Base-by-base conservation (phyloP, 2,888 invertebrate species). In the Torymus tubicola region DNA sequence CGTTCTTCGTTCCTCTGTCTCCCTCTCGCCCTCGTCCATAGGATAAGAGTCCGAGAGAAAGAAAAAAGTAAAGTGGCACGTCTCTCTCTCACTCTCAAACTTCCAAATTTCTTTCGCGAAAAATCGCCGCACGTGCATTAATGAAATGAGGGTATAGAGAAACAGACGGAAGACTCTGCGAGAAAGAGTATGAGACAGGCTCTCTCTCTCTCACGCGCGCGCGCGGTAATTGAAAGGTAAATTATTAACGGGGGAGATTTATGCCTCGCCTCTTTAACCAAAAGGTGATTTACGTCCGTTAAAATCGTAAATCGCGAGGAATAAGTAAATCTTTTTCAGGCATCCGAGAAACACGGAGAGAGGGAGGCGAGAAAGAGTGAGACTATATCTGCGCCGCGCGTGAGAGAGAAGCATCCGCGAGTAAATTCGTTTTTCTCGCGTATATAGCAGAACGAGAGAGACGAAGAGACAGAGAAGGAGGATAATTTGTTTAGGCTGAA, bases 71-170 rank as follows among this genome's bases (percentile, higher is more conserved):
- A 14, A 18, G 18, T 12, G 42, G 14, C 24, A 18, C 86, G 87
- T 86, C 87, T 87, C 86, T 86, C 83, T n/a, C 42, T 1, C 2
- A 64, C 72, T 78, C 82, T 83, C 82, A 68, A 63, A 69, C 69
- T 74, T 63, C 71, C 73, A 78, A 80, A 78, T 63, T 65, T 76
- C 76, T 63, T 69, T 72, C 64, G 68, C 71, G 61, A 68, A 77
- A 76, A 65, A 67, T 65, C 58, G 60, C 65, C 72, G 63, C 55
- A 55, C 21, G 69, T 69, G 63, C 55, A 55, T 42, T 42, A 68
- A 67, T 72, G 78, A 78, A 75, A 65, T 31, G 60, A 21, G 70
- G 18, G 31, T 24, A 69, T 61, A 63, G 57, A 24, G 61, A 69
- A 53, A 42, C 18, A 57, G 52, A n/a, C 52, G 70, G 24, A 55